Conservation (phyloP, 2,888 invertebrate genomes). For the Melikaiella ostensackeni region DNA sequence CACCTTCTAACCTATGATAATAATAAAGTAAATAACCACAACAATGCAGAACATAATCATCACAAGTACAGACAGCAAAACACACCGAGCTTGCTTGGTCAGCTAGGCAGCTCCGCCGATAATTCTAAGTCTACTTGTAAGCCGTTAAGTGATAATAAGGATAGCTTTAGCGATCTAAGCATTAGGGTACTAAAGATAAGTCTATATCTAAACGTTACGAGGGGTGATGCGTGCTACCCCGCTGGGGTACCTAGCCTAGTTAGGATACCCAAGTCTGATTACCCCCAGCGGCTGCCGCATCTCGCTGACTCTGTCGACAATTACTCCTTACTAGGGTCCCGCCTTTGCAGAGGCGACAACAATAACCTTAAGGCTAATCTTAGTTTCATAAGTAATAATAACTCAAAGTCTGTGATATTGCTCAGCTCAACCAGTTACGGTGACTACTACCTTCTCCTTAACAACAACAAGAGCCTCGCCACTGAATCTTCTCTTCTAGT, state of each 20-base stretch:
- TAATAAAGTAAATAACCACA: slow-evolving; percentile 73
- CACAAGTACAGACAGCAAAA: slow-evolving; percentile 75
- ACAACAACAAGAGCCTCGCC: slow-evolving; percentile 57
- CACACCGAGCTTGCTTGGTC: slow-evolving; percentile 72
- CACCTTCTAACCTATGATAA: slow-evolving; percentile 76
- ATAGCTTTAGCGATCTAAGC: slow-evolving; percentile 77
- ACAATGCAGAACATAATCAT: slow-evolving; percentile 77
- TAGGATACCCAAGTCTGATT: slow-evolving; percentile 78
- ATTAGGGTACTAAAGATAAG: slow-evolving; percentile 77
- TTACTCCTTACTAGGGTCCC: slow-evolving; percentile 76
- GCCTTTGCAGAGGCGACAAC: slow-evolving; percentile 74
- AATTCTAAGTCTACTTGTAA: slow-evolving; percentile 77
- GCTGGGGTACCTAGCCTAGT: slow-evolving; percentile 77
- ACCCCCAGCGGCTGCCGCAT: slow-evolving; percentile 74
- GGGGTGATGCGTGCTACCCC: slow-evolving; percentile 69
- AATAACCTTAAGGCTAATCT: slow-evolving; percentile 77
- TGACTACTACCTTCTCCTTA: slow-evolving; percentile 72
- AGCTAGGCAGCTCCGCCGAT: slow-evolving; percentile 76
- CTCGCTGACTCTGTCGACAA: slow-evolving; percentile 74
- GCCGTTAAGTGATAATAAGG: slow-evolving; percentile 78
- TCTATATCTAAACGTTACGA: slow-evolving; percentile 72
- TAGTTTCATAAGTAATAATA: slow-evolving; percentile 75
- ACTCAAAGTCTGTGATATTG: slow-evolving; percentile 78
- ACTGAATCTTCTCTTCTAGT: slow-evolving; percentile 57
- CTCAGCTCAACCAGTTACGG: slow-evolving; percentile 76